Evolutionary conservation across 1,140 invertebrate genomes (phyloP).

Genomic region (Patella vulgata): DNA sequence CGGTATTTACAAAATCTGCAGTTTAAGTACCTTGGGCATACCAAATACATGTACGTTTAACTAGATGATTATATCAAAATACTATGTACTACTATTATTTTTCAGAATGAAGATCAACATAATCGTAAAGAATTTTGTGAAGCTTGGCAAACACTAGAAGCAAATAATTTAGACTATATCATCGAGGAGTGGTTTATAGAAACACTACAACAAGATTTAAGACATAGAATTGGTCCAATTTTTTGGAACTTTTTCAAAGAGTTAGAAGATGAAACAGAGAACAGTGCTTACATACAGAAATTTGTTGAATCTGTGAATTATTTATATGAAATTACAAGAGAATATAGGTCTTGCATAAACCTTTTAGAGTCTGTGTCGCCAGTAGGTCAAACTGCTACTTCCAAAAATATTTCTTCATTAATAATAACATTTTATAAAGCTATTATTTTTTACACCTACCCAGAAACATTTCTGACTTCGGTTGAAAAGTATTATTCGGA

Average conservation of each 20-base stretch:
- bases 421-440: slow-evolving; percentile 45
- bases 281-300: slow-evolving; percentile 8
- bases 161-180: slow-evolving; percentile 40
- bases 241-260: slow-evolving; percentile 47
- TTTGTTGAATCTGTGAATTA: slow-evolving; percentile 43
- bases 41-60: no score
- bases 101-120: neutral
- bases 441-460: slow-evolving; percentile 45
- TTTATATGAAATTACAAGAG: slow-evolving; percentile 36
- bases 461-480: slow-evolving; percentile 35
- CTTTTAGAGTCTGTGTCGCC: slow-evolving; percentile 27
- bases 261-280: neutral
- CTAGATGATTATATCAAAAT: no score
- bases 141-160: slow-evolving; percentile 35
- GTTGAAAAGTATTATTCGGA: slow-evolving; percentile 54
- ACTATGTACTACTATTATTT: no score
- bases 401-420: neutral
- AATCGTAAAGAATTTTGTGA: slow-evolving; percentile 32
- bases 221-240: slow-evolving; percentile 38
- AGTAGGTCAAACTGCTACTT: neutral
- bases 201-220: slow-evolving; percentile 46
- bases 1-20: neutral
- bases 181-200: slow-evolving; percentile 59
- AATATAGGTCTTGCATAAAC: slow-evolving; percentile 39
- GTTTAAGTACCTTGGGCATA: neutral